These are phyloP conservation scores for Microcebus jonahi DNA, from an alignment of 2,113 vertebrate species.

Conservation along the genomic window DNA sequence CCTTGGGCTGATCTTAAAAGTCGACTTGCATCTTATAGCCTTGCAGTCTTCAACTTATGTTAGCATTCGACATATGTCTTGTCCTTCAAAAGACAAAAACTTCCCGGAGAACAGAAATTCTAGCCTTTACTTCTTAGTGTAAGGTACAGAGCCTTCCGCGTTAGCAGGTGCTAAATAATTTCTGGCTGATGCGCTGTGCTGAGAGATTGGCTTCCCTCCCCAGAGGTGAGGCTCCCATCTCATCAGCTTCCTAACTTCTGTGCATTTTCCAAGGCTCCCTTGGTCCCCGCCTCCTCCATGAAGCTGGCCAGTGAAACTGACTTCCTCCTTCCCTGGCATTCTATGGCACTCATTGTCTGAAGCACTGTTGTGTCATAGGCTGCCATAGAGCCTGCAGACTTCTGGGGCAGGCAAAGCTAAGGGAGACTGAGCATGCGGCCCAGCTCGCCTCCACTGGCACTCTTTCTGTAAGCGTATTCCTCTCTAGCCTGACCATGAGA, in stretches of 20 bases:
- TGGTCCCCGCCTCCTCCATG: neutral
- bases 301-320: neutral
- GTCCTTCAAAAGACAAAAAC: conserved; percentile 1
- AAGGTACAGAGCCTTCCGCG: neutral
- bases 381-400: neutral
- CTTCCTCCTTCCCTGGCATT: neutral
- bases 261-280: neutral
- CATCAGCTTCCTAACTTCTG: neutral
- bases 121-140: neutral
- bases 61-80: neutral
- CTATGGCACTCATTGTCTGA: neutral
- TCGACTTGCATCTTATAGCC: neutral
- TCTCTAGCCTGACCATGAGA: neutral
- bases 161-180: neutral
- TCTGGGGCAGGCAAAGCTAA: neutral
- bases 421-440: neutral
- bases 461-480: neutral
- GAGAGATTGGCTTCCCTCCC: neutral
- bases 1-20: conserved; percentile 5
- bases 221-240: neutral
- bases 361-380: neutral
- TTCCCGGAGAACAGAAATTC: conserved; percentile 15
- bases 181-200: neutral
- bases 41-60: neutral
- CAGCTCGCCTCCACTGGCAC: neutral